Evolutionary conservation across 2,113 vertebrate species (phyloP).

Genomic region (Clupea harengus): DNA sequence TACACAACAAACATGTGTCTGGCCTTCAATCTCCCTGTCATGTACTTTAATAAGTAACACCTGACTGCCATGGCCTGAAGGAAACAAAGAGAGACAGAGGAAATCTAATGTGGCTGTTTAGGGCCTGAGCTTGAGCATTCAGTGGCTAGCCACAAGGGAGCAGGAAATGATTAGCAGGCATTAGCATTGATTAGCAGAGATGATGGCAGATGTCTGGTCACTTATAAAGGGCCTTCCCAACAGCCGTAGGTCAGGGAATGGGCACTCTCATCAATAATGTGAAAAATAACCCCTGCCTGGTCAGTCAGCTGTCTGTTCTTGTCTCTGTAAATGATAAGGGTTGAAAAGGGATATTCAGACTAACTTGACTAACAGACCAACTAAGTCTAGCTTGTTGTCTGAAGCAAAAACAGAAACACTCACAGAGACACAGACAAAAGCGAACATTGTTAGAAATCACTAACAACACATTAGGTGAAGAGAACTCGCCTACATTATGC

Average conservation of each 20-base stretch:
- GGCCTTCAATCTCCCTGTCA: background rate
- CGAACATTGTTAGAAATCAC: background rate
- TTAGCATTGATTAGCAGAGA: conserved; percentile 29
- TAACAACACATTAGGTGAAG: background rate
- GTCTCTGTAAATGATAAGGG: background rate
- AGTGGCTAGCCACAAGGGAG: background rate
- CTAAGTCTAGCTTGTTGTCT: background rate
- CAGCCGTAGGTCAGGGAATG: background rate
- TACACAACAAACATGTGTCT: background rate
- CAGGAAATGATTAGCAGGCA: conserved; percentile 34
- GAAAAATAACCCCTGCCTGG: conserved; percentile 7
- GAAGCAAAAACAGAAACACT: background rate
- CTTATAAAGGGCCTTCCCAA: background rate
- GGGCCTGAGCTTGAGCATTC: background rate
- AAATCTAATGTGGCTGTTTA: background rate
- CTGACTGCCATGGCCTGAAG: background rate
- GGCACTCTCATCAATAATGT: background rate
- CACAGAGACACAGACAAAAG: background rate
- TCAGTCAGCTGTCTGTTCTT: background rate
- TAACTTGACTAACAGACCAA: background rate
- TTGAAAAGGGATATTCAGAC: background rate
- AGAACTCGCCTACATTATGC: background rate
- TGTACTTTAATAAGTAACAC: background rate
- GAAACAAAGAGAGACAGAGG: background rate
- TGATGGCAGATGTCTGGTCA: conserved; percentile 21